Conservation (phyloP, 2,888 invertebrate species). For the Biston betularia region DNA sequence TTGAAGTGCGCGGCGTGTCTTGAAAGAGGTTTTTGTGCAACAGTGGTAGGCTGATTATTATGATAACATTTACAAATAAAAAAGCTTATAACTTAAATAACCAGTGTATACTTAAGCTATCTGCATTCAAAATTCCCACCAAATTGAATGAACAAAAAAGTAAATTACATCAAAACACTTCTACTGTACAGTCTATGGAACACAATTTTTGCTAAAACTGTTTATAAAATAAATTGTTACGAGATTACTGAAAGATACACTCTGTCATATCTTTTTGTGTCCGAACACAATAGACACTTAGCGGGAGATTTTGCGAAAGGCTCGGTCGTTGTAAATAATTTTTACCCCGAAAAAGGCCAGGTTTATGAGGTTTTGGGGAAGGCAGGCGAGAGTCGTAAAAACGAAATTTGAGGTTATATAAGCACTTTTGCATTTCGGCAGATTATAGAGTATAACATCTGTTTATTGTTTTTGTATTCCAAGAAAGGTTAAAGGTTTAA, state of each 20-base stretch:
- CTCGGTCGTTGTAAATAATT: slow-evolving; percentile 59
- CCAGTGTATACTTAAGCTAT: too few species aligned
- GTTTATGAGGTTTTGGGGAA: slow-evolving; percentile 50
- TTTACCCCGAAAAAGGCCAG: slow-evolving; percentile 48
- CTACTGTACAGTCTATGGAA: not conserved
- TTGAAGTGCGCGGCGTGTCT: too few species aligned
- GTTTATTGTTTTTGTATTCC: slow-evolving; percentile 26
- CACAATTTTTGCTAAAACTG: slow-evolving; percentile 20
- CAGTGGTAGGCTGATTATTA: too few species aligned
- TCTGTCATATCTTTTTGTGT: slow-evolving; percentile 66
- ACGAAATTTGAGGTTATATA: slow-evolving; percentile 42
- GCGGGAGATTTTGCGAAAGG: slow-evolving; percentile 57
- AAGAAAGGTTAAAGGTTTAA: too few species aligned
- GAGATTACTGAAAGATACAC: slow-evolving; percentile 51
- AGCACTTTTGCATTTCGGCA: slow-evolving; percentile 20
- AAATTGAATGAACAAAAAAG: not conserved
- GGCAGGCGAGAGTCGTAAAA: slow-evolving; percentile 45
- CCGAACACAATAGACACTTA: slow-evolving; percentile 66
- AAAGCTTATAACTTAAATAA: too few species aligned
- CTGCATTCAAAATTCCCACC: too few species aligned
- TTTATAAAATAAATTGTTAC: slow-evolving; percentile 36
- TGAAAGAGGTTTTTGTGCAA: too few species aligned
- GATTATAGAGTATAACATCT: slow-evolving; percentile 6
- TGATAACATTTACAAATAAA: too few species aligned
- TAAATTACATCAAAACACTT: not conserved